These are phyloP conservation scores for Notamacropus eugenii DNA, from an alignment of 2,797 vertebrate genomes.

Conservation along the genomic window DNA sequence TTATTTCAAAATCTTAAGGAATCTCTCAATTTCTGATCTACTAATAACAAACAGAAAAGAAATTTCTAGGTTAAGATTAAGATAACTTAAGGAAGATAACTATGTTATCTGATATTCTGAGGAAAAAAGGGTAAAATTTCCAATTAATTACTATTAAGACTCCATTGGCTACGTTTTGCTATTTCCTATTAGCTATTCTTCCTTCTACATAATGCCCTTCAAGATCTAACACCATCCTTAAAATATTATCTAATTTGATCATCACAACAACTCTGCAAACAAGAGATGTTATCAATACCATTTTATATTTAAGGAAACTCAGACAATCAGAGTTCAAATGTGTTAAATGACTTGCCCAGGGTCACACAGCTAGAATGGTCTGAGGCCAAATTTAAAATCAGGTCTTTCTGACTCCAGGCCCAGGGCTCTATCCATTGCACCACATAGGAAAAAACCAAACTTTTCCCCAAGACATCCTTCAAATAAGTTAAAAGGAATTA, in stretches of 20 bases:
- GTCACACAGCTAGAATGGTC: background rate
- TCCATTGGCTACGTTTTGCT: background rate
- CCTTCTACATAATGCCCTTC: background rate
- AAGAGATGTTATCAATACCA: background rate
- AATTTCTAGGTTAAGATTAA: background rate
- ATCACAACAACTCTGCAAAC: background rate
- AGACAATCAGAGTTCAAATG: background rate
- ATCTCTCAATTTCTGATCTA: background rate
- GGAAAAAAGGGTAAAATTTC: background rate
- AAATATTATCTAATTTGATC: background rate
- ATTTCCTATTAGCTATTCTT: background rate
- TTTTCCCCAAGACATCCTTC: background rate
- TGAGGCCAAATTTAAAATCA: background rate
- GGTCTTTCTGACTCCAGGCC: background rate
- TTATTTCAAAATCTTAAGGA: background rate
- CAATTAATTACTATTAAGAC: background rate
- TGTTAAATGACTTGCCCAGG: background rate
- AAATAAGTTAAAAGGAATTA: conserved; percentile 49
- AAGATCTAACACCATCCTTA: background rate
- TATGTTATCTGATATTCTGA: background rate
- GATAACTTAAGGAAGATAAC: background rate
- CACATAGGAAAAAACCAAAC: background rate
- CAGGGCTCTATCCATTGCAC: background rate
- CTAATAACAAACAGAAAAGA: background rate
- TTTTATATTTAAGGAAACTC: background rate